A percentile compares a stretch with the other conserved stretches of the same genome.
These are phyloP conservation scores for Dasyprocta punctata DNA, from an alignment of 2,113 vertebrate genomes.

Conservation along the genomic window DNA sequence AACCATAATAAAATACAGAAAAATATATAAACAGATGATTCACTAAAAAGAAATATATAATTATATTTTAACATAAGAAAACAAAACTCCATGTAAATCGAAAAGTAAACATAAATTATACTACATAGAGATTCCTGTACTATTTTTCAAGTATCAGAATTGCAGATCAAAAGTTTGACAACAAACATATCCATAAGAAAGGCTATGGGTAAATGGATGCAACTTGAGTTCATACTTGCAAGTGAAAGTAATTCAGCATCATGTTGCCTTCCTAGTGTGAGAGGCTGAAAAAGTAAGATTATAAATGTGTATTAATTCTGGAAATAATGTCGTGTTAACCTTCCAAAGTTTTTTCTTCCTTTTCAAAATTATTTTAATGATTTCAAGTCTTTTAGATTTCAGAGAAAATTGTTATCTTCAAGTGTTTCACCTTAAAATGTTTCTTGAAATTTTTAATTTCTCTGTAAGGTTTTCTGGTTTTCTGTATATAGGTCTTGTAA, in stretches of 20 bases:
- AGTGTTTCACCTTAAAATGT: not conserved
- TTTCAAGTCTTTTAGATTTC: not conserved
- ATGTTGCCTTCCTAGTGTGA: not conserved
- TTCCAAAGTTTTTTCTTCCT: not conserved
- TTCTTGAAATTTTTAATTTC: not conserved
- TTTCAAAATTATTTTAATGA: not conserved
- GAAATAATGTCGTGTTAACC: not conserved
- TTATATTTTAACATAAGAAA: not conserved
- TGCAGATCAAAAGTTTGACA: not conserved
- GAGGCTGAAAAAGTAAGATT: not conserved
- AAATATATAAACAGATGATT: not conserved
- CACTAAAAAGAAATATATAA: not conserved
- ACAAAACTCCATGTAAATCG: not conserved
- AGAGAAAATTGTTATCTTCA: not conserved
- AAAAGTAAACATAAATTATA: not conserved
- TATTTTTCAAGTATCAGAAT: conserved; percentile 3
- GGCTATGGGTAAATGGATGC: not conserved
- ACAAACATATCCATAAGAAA: not conserved
- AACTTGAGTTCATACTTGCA: not conserved
- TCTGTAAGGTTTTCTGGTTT: not conserved
- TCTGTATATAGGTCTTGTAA: not conserved
- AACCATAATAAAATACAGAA: not conserved
- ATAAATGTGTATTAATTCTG: not conserved
- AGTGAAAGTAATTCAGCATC: not conserved
- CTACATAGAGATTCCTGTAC: not conserved